These are phyloP conservation scores for Elgaria multicarinata DNA, from an alignment of 2,113 vertebrate genomes.

Conservation along the genomic window DNA sequence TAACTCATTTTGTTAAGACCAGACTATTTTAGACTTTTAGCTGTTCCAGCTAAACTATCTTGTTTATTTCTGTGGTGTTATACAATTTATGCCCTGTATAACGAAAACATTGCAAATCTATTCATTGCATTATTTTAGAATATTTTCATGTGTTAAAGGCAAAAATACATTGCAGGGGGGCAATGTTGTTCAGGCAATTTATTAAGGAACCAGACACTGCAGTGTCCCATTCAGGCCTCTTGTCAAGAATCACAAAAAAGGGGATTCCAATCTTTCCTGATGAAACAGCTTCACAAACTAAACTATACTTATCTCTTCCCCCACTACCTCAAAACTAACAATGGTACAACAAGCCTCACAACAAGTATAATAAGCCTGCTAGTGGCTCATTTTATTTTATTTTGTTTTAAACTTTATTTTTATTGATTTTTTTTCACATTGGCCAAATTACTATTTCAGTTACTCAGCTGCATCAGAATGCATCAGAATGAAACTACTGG, in stretches of 20 bases:
- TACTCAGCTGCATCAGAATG: neutral
- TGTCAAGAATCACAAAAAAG: neutral
- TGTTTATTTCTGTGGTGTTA: neutral
- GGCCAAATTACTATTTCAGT: neutral
- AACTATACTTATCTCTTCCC: neutral
- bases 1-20: constrained; percentile 46
- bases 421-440: neutral
- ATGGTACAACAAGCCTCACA: too few species aligned
- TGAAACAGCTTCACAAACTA: neutral
- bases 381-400: neutral
- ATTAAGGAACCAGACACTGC: neutral
- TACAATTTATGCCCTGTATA: neutral
- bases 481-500: neutral
- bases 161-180: neutral
- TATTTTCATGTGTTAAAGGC: neutral
- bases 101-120: neutral
- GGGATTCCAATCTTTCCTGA: neutral
- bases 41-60: constrained; percentile 28
- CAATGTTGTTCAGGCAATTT: neutral
- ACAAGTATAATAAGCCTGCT: too few species aligned
- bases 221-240: too few species aligned
- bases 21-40: constrained; percentile 9
- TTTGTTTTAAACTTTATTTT: neutral
- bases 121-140: neutral
- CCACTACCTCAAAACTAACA: too few species aligned